Evolutionary conservation across 2,888 invertebrate genomes (phyloP).

Genomic region (Taenaris catops): DNA sequence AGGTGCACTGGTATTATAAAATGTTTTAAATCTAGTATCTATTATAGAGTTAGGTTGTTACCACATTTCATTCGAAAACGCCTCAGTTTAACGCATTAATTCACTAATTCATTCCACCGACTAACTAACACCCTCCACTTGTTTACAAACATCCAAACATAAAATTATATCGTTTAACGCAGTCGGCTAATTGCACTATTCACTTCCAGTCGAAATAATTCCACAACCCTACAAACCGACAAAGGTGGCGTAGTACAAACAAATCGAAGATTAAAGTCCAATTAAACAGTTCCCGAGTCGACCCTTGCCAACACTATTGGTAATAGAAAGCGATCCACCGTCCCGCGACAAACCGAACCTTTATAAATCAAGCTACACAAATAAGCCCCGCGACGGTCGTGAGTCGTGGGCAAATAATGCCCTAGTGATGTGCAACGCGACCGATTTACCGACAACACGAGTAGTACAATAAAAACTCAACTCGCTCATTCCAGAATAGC

Average conservation of each 20-base stretch:
- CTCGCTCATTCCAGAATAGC: too few species aligned
- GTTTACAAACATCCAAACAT: too few species aligned
- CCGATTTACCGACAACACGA: too few species aligned
- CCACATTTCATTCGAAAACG: too few species aligned
- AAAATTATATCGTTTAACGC: too few species aligned
- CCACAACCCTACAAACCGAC: slow-evolving; percentile 5
- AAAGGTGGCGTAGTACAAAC: slow-evolving; percentile 18
- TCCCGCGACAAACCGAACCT: slow-evolving; percentile 27
- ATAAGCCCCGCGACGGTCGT: slow-evolving; percentile 34
- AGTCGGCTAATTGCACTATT: slow-evolving; percentile 5
- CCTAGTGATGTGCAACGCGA: slow-evolving; percentile 10
- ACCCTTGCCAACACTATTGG: slow-evolving; percentile 28
- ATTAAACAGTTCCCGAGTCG: slow-evolving; percentile 25
- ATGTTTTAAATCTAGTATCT: too few species aligned
- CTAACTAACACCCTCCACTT: too few species aligned
- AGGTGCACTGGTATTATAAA: too few species aligned
- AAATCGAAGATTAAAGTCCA: slow-evolving; percentile 36
- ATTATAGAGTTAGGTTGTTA: too few species aligned
- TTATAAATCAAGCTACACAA: slow-evolving; percentile 48
- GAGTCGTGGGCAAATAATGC: slow-evolving; percentile 28
- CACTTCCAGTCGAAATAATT: slow-evolving; percentile 3
- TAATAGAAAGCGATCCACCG: slow-evolving; percentile 41
- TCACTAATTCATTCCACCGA: too few species aligned
- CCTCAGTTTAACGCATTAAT: too few species aligned
- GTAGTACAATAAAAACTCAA: too few species aligned